A percentile compares a stretch with the other conserved stretches of the same genome.
phyloP scores from a whole-genome alignment of 2,797 vertebrate species.

The Notolepis coatsorum region DNA sequence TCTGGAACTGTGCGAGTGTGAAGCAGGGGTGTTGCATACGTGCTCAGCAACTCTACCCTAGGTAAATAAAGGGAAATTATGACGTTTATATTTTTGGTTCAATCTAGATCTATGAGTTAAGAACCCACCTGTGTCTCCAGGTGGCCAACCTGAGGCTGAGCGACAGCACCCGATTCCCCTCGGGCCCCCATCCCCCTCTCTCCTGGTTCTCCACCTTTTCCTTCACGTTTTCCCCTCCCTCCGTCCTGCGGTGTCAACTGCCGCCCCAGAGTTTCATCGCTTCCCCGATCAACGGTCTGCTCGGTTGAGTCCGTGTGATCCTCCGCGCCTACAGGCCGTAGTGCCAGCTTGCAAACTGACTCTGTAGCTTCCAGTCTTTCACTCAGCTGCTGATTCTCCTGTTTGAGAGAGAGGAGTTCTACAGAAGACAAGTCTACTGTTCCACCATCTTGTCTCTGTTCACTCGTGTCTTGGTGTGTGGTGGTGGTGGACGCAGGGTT shows the following conservation, averaged over 20 bases:
- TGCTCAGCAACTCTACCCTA: no score
- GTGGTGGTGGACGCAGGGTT: no score
- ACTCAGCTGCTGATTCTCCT: slow-evolving; percentile 63
- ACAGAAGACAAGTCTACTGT: slow-evolving; percentile 19
- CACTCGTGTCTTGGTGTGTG: background rate
- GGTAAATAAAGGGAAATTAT: no score
- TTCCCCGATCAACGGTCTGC: slow-evolving; percentile 25
- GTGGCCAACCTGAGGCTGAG: slow-evolving; percentile 33
- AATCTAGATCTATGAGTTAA: no score
- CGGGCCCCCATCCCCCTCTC: background rate
- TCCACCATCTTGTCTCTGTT: slow-evolving; percentile 13
- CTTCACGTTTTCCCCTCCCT: slow-evolving; percentile 22
- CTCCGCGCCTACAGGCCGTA: background rate
- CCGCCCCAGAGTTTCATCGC: slow-evolving; percentile 11
- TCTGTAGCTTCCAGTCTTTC: slow-evolving; percentile 31
- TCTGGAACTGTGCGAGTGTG: no score
- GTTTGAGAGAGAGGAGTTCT: slow-evolving; percentile 51
- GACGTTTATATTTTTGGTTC: no score
- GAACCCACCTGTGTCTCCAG: slow-evolving; percentile 69
- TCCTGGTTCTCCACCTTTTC: slow-evolving; percentile 12
- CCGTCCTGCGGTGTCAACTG: slow-evolving; percentile 11
- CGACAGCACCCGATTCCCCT: slow-evolving; percentile 24
- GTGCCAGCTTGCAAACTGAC: background rate
- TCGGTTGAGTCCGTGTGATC: slow-evolving; percentile 4
- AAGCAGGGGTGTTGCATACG: no score